Conservation (phyloP, 1,140 invertebrate genomes). For the Tetragnatha versicolor region DNA sequence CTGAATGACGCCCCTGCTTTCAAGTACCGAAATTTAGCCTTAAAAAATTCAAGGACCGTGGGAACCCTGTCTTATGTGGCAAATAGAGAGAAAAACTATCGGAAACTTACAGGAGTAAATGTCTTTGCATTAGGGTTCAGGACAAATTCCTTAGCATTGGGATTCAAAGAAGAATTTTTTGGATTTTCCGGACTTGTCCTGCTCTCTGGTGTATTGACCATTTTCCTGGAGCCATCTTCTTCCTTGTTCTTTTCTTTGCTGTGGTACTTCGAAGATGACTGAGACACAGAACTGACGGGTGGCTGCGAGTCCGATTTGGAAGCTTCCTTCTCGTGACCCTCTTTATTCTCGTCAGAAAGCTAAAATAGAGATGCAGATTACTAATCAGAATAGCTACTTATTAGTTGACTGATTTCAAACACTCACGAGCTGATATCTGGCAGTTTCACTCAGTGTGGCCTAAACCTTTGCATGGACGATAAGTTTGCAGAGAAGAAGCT, state of each 20-base stretch:
- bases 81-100: not conserved
- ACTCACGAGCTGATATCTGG: too few species aligned
- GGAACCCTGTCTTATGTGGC: too few species aligned
- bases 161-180: slow-evolving; percentile 83
- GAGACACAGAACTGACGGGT: not conserved
- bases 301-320: slow-evolving; percentile 19
- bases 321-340: slow-evolving; percentile 19
- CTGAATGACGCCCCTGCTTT: too few species aligned
- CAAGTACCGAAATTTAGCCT: too few species aligned
- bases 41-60: too few species aligned
- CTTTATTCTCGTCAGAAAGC: slow-evolving; percentile 50
- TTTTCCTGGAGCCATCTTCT: slow-evolving; percentile 35
- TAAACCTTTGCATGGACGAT: too few species aligned
- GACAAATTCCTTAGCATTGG: slow-evolving; percentile 85
- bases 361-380: not conserved
- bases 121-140: slow-evolving; percentile 84
- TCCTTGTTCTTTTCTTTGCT: slow-evolving; percentile 46
- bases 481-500: too few species aligned
- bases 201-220: slow-evolving; percentile 2
- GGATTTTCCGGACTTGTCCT: slow-evolving; percentile 68
- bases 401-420: too few species aligned
- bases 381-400: too few species aligned
- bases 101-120: slow-evolving; percentile 78
- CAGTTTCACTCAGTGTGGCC: too few species aligned
- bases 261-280: slow-evolving; percentile 15